A percentile compares a stretch with the other conserved stretches of the same genome.
phyloP scores from a whole-genome alignment of 1,140 invertebrate genomes.

The Tetragnatha versicolor region DNA sequence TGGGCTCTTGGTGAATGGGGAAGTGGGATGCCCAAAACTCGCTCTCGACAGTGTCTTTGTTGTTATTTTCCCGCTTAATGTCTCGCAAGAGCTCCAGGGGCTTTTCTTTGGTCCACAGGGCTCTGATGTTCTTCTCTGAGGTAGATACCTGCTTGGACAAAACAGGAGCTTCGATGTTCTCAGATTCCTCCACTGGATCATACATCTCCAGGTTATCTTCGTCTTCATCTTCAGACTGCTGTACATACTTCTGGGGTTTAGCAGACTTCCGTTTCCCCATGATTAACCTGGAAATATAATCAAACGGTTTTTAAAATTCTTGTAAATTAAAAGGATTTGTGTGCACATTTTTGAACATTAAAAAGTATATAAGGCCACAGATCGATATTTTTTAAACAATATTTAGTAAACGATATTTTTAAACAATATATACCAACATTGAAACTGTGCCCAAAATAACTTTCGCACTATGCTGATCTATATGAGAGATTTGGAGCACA shows the following conservation, averaged over 20 bases:
- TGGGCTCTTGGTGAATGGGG: neutral
- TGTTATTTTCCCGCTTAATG: slow-evolving; percentile 20
- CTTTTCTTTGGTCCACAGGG: slow-evolving; percentile 34
- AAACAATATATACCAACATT: too few relatives aligned
- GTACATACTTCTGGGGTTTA: slow-evolving; percentile 49
- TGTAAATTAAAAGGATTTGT: too few relatives aligned
- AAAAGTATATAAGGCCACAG: too few relatives aligned
- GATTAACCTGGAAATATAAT: slow-evolving; percentile 17
- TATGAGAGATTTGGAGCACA: too few relatives aligned
- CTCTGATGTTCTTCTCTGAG: slow-evolving; percentile 19
- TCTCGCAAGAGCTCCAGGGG: neutral
- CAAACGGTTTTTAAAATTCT: too few relatives aligned
- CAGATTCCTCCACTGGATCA: slow-evolving; percentile 23
- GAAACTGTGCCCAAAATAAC: too few relatives aligned
- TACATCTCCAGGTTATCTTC: slow-evolving; percentile 47
- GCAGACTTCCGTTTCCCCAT: slow-evolving; percentile 53
- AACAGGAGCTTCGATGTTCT: slow-evolving; percentile 8
- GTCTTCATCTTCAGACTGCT: slow-evolving; percentile 50
- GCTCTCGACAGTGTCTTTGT: slow-evolving; percentile 19
- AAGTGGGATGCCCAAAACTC: slow-evolving; percentile 45
- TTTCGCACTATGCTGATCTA: too few relatives aligned
- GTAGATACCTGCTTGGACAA: slow-evolving; percentile 6
- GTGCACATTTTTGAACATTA: too few relatives aligned
- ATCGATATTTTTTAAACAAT: too few relatives aligned
- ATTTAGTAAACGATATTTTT: too few relatives aligned